Conservation (phyloP, 2,888 invertebrate species). For the Philereme transversata region DNA sequence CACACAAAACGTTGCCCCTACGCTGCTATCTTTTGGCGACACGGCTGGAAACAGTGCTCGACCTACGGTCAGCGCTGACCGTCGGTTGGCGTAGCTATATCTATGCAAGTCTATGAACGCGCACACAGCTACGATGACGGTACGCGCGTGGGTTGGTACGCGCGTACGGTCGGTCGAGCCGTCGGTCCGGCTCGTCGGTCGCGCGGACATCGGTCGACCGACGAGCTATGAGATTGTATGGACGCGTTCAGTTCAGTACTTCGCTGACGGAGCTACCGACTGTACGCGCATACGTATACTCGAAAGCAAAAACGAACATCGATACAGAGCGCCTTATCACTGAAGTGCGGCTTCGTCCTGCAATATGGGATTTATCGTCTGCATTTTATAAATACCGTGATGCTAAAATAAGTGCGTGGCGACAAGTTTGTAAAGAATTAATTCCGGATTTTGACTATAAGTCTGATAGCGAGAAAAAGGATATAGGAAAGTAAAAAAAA, state of each 20-base stretch:
- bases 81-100: slow-evolving; percentile 14
- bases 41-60: slow-evolving; percentile 1
- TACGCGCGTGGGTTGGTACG: slow-evolving; percentile 7
- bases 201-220: slow-evolving; percentile 7
- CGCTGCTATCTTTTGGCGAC: too few species aligned
- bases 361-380: slow-evolving; percentile 11
- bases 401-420: slow-evolving; percentile 12
- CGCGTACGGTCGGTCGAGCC: slow-evolving; percentile 12
- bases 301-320: slow-evolving; percentile 5
- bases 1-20: too few species aligned
- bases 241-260: slow-evolving; percentile 14
- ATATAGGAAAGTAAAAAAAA: slow-evolving; percentile 12
- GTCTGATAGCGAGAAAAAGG: slow-evolving; percentile 9
- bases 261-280: slow-evolving; percentile 15
- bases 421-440: slow-evolving; percentile 11
- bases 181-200: slow-evolving; percentile 33
- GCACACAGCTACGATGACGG: slow-evolving; percentile 17
- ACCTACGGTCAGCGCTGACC: slow-evolving; percentile 12
- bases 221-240: slow-evolving; percentile 11
- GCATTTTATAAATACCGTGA: slow-evolving; percentile 10
- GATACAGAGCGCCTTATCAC: slow-evolving; percentile 10
- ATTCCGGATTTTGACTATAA: slow-evolving; percentile 11
- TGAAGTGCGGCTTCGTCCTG: slow-evolving; percentile 13
- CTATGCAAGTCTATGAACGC: slow-evolving; percentile 16
- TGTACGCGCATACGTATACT: slow-evolving; percentile 6